Conservation (phyloP, 1,140 invertebrate species). For the Pomacea maculata region DNA sequence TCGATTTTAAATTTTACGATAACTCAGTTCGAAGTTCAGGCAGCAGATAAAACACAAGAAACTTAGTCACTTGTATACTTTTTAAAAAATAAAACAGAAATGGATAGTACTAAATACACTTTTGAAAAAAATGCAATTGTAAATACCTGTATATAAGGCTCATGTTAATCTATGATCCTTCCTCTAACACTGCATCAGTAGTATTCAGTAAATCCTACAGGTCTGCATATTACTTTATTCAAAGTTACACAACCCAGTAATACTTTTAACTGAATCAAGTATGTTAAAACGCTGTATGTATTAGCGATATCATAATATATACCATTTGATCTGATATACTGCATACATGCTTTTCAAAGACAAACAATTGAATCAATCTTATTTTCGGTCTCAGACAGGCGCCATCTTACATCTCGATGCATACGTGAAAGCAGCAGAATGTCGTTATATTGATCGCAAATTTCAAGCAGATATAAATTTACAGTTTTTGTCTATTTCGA, state of each 20-base stretch:
- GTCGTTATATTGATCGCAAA: neutral
- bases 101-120: no score
- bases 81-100: no score
- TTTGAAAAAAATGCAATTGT: no score
- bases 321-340: neutral
- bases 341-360: neutral
- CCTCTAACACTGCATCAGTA: neutral
- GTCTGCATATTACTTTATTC: neutral
- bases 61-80: no score
- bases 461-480: neutral
- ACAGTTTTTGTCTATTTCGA: neutral
- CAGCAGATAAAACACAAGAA: no score
- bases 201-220: neutral
- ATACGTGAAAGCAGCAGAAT: neutral
- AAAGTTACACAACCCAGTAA: neutral
- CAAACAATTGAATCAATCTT: slow-evolving; percentile 2
- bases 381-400: slow-evolving; percentile 17
- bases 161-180: no score
- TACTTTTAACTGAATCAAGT: neutral
- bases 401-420: slow-evolving; percentile 11
- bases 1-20: no score
- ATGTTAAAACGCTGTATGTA: neutral
- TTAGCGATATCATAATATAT: neutral
- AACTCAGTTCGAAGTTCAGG: no score
- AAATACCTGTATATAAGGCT: no score